Conservation (phyloP, 2,888 invertebrate genomes). For the Nymphalis urticae region DNA sequence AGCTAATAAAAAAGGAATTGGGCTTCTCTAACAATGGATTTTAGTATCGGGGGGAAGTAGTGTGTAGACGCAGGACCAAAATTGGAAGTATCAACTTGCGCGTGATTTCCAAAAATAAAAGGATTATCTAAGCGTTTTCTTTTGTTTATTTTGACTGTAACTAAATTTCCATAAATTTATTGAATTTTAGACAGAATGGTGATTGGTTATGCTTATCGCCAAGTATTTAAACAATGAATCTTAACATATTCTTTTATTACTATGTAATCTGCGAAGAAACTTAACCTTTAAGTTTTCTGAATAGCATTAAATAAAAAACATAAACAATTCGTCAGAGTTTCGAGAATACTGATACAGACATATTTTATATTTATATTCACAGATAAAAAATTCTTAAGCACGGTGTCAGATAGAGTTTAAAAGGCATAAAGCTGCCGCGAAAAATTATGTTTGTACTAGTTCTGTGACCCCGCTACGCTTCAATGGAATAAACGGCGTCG, state of each 20-base stretch:
- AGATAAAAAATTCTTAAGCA: conserved; percentile 13
- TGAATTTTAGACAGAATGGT: too few relatives aligned
- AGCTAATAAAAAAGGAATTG: too few relatives aligned
- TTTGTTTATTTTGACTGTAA: too few relatives aligned
- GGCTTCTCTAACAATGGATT: too few relatives aligned
- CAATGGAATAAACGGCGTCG: conserved; percentile 65
- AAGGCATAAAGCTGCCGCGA: conserved; percentile 37
- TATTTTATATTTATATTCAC: conserved; percentile 4
- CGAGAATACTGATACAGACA: conserved; percentile 1
- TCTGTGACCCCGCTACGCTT: conserved; percentile 77
- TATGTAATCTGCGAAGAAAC: background rate
- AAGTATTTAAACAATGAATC: background rate
- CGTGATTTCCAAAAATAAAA: too few relatives aligned
- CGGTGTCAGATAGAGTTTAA: conserved; percentile 26
- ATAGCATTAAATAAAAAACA: background rate
- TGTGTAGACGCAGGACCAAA: too few relatives aligned
- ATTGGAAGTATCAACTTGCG: too few relatives aligned
- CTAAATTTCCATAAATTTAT: too few relatives aligned
- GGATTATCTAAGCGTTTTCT: too few relatives aligned
- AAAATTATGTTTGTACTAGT: conserved; percentile 64
- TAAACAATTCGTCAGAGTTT: conserved; percentile 3
- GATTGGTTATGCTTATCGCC: too few relatives aligned
- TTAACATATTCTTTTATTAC: background rate
- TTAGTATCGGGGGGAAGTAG: too few relatives aligned
- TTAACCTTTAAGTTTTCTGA: background rate